These are phyloP conservation scores for Anticlea derivata DNA, from an alignment of 2,888 invertebrate genomes.

Conservation along the genomic window DNA sequence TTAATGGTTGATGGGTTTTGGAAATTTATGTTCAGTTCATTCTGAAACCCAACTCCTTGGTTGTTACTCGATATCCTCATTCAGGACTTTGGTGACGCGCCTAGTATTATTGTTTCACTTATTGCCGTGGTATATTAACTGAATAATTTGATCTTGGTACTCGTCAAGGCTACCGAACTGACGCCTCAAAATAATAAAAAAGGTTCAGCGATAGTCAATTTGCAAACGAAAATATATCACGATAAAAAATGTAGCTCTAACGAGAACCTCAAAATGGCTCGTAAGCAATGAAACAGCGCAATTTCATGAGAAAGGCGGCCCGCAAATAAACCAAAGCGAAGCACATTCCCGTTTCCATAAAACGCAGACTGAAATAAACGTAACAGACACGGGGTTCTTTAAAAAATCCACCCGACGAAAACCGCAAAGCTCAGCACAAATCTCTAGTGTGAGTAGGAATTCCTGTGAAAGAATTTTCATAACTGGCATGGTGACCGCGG, in stretches of 20 bases:
- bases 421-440: constrained; percentile 78
- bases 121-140: no score
- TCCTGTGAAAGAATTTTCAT: constrained; percentile 80
- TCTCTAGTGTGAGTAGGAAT: constrained; percentile 77
- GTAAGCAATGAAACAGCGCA: constrained; percentile 80
- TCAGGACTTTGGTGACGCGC: constrained; percentile 49
- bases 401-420: constrained; percentile 73
- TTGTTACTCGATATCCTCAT: constrained; percentile 57
- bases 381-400: constrained; percentile 73
- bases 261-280: constrained; percentile 76
- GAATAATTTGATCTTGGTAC: no score
- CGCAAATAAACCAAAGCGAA: constrained; percentile 79
- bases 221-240: constrained; percentile 64
- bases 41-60: constrained; percentile 56
- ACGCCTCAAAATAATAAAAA: constrained; percentile 50
- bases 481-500: constrained; percentile 64
- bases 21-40: constrained; percentile 73
- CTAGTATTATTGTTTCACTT: no score
- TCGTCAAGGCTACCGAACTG: constrained; percentile 20
- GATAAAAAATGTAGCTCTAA: constrained; percentile 74
- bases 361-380: constrained; percentile 78
- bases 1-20: constrained; percentile 81
- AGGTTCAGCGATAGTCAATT: constrained; percentile 59
- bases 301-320: constrained; percentile 79
- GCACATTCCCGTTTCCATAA: constrained; percentile 80